phyloP scores from a whole-genome alignment of 2,113 vertebrate species.

The Thalassoma bifasciatum region DNA sequence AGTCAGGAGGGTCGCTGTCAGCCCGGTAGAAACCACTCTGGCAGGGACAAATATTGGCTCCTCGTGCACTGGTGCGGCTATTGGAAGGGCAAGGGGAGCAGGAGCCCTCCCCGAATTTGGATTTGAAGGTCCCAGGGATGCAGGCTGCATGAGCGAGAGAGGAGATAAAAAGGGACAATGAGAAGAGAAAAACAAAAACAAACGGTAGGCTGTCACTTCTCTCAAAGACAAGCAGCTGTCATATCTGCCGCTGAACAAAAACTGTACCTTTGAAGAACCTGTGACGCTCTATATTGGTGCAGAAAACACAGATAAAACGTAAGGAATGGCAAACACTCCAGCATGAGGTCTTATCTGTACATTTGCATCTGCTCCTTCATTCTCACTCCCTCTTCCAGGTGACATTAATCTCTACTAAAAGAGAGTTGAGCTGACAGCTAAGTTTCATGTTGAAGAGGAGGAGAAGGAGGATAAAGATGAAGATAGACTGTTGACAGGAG shows the following conservation, averaged over 20 bases:
- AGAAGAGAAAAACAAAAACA: conserved; percentile 37
- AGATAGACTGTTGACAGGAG: conserved; percentile 74
- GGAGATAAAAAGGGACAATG: conserved; percentile 36
- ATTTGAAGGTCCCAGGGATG: conserved; percentile 92
- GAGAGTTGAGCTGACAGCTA: conserved; percentile 56
- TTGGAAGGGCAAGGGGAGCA: conserved; percentile 92
- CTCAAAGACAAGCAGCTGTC: conserved; percentile 54
- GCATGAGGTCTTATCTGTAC: conserved; percentile 61
- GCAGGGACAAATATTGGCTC: conserved; percentile 91
- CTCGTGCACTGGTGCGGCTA: conserved; percentile 89
- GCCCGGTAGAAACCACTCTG: conserved; percentile 92
- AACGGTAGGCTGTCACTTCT: conserved; percentile 28
- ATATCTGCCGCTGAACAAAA: conserved; percentile 49
- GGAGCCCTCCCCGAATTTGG: conserved; percentile 91
- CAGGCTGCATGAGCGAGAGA: conserved; percentile 83
- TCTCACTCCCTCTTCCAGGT: conserved; percentile 40
- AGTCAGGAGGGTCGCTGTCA: conserved; percentile 91
- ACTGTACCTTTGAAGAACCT: conserved; percentile 22
- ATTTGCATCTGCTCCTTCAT: conserved; percentile 64
- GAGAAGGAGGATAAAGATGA: conserved; percentile 59
- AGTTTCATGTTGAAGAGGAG: conserved; percentile 67
- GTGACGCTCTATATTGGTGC: conserved; percentile 31
- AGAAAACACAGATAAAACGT: conserved; percentile 15
- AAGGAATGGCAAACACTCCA: conserved; percentile 41
- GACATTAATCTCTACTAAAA: conserved; percentile 73